A percentile compares a stretch with the other conserved stretches of the same genome.
Evolutionary conservation across 1,140 invertebrate species (phyloP).

Genomic region (Phymorhynchus buccinoides): DNA sequence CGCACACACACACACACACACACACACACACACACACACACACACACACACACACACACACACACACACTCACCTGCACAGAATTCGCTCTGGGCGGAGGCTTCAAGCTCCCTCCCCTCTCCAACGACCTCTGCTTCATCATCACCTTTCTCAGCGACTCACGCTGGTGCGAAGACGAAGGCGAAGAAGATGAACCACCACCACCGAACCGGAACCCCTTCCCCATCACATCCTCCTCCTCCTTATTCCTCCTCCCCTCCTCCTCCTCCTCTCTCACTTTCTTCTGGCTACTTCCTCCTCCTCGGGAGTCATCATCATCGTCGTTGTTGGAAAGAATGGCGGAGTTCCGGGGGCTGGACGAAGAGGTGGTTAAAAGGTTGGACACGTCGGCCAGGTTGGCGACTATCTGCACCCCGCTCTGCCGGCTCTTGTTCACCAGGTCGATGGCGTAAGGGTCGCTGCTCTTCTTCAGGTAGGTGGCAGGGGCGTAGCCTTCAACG

Average conservation of each 20-base stretch:
- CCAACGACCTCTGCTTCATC: conserved; percentile 57
- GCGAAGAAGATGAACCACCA: too few species aligned
- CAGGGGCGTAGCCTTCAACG: conserved; percentile 62
- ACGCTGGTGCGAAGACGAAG: too few species aligned
- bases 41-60: conserved; percentile 1
- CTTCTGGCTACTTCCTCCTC: too few species aligned
- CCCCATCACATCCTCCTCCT: conserved; percentile 36
- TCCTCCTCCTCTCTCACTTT: conserved; percentile 34
- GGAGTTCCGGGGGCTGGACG: conserved; percentile 25
- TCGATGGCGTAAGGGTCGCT: conserved; percentile 32
- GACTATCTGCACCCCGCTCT: conserved; percentile 59
- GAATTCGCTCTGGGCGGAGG: conserved; percentile 62
- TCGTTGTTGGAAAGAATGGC: conserved; percentile 17
- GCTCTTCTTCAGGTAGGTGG: conserved; percentile 62
- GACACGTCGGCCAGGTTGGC: conserved; percentile 56
- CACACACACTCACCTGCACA: conserved; percentile 43
- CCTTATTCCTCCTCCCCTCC: neutral
- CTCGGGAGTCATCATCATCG: too few species aligned
- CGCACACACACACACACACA: neutral
- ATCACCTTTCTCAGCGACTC: conserved; percentile 27
- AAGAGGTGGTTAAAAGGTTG: conserved; percentile 46
- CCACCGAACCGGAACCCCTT: neutral
- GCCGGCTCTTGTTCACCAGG: conserved; percentile 47
- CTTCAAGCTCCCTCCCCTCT: conserved; percentile 59
- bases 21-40: neutral